These are phyloP conservation scores for Catalaphyllia jardinei DNA, from an alignment of 64 coral and sea anemone genomes.

Conservation along the genomic window DNA sequence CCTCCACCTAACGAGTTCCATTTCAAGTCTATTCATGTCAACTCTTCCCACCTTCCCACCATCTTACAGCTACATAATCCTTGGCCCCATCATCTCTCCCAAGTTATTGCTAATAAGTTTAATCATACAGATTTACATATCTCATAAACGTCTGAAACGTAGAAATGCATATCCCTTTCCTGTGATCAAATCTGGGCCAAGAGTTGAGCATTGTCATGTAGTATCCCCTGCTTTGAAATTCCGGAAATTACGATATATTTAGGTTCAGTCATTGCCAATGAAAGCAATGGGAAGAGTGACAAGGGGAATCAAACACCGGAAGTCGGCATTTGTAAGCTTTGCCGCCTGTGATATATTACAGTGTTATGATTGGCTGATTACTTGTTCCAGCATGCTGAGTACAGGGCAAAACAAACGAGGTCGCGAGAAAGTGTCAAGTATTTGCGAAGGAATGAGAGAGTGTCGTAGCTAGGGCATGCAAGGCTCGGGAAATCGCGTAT, in stretches of 20 bases:
- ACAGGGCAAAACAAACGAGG: conserved; percentile 49
- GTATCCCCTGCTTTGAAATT: conserved; percentile 27
- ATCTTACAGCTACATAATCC: too few species aligned
- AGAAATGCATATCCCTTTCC: background rate
- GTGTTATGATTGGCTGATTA: conserved; percentile 43
- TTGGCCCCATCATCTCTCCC: too few species aligned
- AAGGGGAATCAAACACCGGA: background rate
- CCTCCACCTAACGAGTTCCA: too few species aligned
- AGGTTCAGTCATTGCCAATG: background rate
- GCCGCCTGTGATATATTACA: background rate
- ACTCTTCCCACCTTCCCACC: too few species aligned
- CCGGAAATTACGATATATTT: conserved; percentile 19
- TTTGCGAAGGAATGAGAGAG: background rate
- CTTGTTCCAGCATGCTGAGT: conserved; percentile 27
- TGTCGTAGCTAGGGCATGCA: background rate
- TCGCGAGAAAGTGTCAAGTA: background rate
- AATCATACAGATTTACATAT: too few species aligned
- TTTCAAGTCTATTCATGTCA: too few species aligned
- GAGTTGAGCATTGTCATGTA: background rate
- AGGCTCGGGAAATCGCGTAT: background rate
- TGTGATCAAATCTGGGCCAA: background rate
- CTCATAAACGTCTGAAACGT: too few species aligned
- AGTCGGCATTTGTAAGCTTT: background rate
- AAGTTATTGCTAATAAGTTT: too few species aligned
- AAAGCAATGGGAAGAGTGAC: conserved; percentile 10